These are phyloP conservation scores for Cheilosia impressa DNA, from an alignment of 2,888 invertebrate species.

Conservation along the genomic window DNA sequence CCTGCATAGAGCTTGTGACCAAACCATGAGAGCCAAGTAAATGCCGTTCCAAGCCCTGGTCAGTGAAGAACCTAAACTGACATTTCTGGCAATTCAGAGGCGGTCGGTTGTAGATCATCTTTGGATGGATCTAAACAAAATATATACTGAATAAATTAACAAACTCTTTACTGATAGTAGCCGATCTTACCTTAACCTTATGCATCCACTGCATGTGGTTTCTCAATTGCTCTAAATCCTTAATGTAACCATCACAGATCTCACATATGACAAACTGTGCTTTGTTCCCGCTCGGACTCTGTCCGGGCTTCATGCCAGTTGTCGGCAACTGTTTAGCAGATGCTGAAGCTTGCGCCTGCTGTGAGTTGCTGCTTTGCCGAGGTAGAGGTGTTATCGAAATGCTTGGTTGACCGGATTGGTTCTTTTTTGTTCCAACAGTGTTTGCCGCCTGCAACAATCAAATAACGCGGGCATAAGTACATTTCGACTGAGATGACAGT, in stretches of 20 bases:
- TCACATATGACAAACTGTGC: slow-evolving; percentile 96
- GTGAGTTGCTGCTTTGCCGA: slow-evolving; percentile 84
- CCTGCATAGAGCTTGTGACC: slow-evolving; percentile 97
- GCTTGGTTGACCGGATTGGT: slow-evolving; percentile 88
- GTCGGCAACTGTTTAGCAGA: slow-evolving; percentile 82
- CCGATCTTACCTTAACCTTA: slow-evolving; percentile 89
- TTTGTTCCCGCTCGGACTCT: slow-evolving; percentile 85
- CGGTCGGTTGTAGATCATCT: slow-evolving; percentile 97
- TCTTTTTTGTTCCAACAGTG: slow-evolving; percentile 79
- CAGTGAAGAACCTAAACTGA: slow-evolving; percentile 98
- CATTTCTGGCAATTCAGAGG: slow-evolving; percentile 98
- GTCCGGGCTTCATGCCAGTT: slow-evolving; percentile 84
- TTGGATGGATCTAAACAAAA: slow-evolving; percentile 90
- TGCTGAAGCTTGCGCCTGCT: slow-evolving; percentile 82
- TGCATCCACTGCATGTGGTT: slow-evolving; percentile 99
- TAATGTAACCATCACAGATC: slow-evolving; percentile 98
- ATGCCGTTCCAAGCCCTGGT: slow-evolving; percentile 97
- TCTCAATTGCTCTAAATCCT: slow-evolving; percentile 95
- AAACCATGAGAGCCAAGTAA: slow-evolving; percentile 96
- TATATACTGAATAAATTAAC: background rate
- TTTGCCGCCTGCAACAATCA: slow-evolving; percentile 64
- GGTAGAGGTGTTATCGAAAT: slow-evolving; percentile 96
- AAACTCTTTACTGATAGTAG: background rate
- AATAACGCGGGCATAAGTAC: background rate
- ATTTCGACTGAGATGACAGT: background rate